Conservation (phyloP, 2,888 invertebrate species). For the Osedax fenrisi region DNA sequence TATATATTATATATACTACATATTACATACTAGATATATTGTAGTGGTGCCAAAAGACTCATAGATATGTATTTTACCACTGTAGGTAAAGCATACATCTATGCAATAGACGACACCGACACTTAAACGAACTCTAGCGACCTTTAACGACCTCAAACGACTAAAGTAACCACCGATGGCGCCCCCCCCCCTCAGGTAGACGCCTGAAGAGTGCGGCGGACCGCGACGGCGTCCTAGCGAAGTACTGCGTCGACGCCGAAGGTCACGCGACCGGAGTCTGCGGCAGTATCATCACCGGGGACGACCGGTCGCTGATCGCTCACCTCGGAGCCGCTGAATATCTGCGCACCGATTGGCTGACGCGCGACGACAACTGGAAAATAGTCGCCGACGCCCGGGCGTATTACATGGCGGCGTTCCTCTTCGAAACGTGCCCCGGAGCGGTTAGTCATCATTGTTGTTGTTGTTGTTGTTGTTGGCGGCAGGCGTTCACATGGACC, state of each 20-base stretch:
- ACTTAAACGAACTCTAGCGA: too few species aligned
- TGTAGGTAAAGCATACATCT: too few species aligned
- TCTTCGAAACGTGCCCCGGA: slow-evolving; percentile 48
- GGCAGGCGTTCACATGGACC: too few species aligned
- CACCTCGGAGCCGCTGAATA: slow-evolving; percentile 85
- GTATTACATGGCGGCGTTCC: slow-evolving; percentile 86
- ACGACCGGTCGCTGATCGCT: slow-evolving; percentile 79
- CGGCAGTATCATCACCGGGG: slow-evolving; percentile 74
- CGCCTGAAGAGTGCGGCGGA: not conserved
- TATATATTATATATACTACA: too few species aligned
- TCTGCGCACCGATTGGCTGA: slow-evolving; percentile 66
- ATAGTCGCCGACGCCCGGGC: slow-evolving; percentile 66
- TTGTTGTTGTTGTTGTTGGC: too few species aligned
- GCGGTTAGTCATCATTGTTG: too few species aligned
- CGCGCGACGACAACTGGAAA: slow-evolving; percentile 61
- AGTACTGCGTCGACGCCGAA: slow-evolving; percentile 61
- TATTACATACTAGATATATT: too few species aligned
- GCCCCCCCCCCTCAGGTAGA: not conserved
- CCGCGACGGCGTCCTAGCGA: slow-evolving; percentile 16
- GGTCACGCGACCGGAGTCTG: slow-evolving; percentile 79
- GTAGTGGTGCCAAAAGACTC: too few species aligned
- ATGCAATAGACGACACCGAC: too few species aligned
- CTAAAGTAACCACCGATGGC: not conserved
- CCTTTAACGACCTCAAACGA: too few species aligned
- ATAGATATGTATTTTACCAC: too few species aligned